Base-by-base conservation (phyloP, 2,113 vertebrate genomes). In the Salvelinus fontinalis region DNA sequence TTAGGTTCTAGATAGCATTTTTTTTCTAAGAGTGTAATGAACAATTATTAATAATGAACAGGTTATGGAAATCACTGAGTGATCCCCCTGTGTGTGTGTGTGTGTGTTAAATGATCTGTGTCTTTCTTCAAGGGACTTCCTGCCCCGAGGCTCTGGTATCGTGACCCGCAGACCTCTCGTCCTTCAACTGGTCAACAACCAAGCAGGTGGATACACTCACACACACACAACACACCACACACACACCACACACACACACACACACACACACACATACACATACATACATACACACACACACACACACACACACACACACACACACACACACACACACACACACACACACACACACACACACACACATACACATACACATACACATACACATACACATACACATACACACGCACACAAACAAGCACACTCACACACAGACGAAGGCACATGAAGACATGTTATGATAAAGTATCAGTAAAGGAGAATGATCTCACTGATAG, bases 161-260 rank as follows among this genome's bases (percentile, higher is more conserved):
- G 97, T 98, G 75, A 99, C 97, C 0, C 93, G 97, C 20, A 92
- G 97, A 4, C 97, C 97, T 6, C 96, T 98, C 67, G 95, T 98
- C 80, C 95, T 99, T 73, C 97, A 98, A 91, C 95, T 98, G 84
- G 95, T 97, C 66, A 96, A 97, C 93, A 95, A 91, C 82, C 96
- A 96, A 93, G 95, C 95, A 92, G 97, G 97, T 94, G 91, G 0
- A 31, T 6, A 14, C 8, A 3, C 68, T 9, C 39, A 1, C 34
- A 9, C 68, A 24, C 34, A 0, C 68, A 48, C 54, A 44, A 26
- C 26, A 26, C 27, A 22, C 71, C 27, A 22, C 57, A 39, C 54
- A 20, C 29, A 39, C 27, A 16, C 18, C 54, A 24, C 71, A 24
- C 71, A 22, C 18, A 18, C 16, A 3, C 57, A 14, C 29, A 24